Percentiles rank a stretch among this genome's conserved stretches.
Conservation (phyloP, 2,797 vertebrate species). For the Sternarchorhynchus goeldii region DNA sequence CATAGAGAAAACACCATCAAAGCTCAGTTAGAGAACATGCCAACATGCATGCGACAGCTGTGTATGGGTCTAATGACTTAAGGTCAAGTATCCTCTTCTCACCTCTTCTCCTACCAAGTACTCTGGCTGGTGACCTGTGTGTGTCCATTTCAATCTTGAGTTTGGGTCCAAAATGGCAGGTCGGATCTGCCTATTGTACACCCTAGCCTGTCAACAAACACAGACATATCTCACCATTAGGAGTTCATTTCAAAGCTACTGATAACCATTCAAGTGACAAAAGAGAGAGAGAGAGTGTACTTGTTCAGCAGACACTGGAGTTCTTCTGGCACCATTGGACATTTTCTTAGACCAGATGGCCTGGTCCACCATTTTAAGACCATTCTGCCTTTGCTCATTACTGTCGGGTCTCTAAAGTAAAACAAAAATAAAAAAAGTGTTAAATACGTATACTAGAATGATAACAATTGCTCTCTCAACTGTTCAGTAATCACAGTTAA, state of each 20-base stretch:
- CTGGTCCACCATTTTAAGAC: constrained; percentile 99
- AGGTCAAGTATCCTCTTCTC: constrained; percentile 9
- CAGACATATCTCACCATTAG: neutral
- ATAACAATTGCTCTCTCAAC: no score
- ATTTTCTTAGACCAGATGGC: constrained; percentile 99
- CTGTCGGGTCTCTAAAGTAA: constrained; percentile 88
- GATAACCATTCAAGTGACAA: neutral
- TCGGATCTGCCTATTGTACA: constrained; percentile 94
- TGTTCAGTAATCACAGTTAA: neutral
- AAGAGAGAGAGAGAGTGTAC: constrained; percentile 49
- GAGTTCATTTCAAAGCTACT: neutral
- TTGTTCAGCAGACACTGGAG: constrained; percentile 94
- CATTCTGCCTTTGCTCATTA: constrained; percentile 94
- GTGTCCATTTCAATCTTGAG: constrained; percentile 92
- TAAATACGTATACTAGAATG: neutral
- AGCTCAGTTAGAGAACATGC: constrained; percentile 20
- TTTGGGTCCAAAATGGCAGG: constrained; percentile 90
- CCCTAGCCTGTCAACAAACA: constrained; percentile 77
- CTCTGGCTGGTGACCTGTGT: constrained; percentile 87
- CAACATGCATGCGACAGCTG: no score
- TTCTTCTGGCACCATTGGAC: constrained; percentile 93
- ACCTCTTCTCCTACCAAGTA: constrained; percentile 96
- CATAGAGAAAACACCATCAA: neutral
- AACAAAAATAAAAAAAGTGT: neutral
- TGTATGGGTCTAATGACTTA: no score